A percentile compares a stretch with the other conserved stretches of the same genome.
Conservation (phyloP, 2,888 invertebrate species). For the Gymnocheta viridis region DNA sequence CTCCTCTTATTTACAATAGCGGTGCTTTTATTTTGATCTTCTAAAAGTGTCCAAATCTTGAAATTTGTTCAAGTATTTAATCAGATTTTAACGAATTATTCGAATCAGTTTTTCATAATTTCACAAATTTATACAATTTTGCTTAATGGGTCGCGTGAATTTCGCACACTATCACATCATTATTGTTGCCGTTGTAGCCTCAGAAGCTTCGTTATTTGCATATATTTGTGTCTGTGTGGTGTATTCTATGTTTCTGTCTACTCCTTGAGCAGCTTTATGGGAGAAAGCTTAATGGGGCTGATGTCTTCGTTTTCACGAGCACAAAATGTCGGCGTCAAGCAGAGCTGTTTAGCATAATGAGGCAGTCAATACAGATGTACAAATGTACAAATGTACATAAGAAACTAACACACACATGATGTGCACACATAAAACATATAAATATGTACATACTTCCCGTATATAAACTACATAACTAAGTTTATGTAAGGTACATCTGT, state of each 20-base stretch:
- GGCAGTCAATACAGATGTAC: slow-evolving; percentile 17
- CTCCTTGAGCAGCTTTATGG: slow-evolving; percentile 10
- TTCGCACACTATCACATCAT: neutral
- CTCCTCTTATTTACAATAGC: too few relatives aligned
- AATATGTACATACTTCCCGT: neutral
- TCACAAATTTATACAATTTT: too few relatives aligned
- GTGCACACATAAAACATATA: neutral
- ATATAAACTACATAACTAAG: neutral
- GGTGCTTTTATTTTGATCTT: too few relatives aligned
- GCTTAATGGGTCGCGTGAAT: too few relatives aligned
- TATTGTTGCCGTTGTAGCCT: neutral
- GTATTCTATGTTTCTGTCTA: slow-evolving; percentile 9
- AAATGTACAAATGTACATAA: too few relatives aligned
- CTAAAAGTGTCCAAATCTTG: too few relatives aligned
- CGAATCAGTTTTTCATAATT: too few relatives aligned
- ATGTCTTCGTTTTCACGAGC: slow-evolving; percentile 61
- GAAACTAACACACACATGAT: neutral
- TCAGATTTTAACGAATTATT: too few relatives aligned
- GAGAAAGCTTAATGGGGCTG: slow-evolving; percentile 9
- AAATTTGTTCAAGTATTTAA: too few relatives aligned
- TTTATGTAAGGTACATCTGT: neutral
- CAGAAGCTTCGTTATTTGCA: neutral
- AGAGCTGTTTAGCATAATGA: slow-evolving; percentile 55
- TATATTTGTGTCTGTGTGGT: neutral
- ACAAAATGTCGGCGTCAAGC: slow-evolving; percentile 5